A percentile compares a stretch with the other conserved stretches of the same genome.
phyloP scores from a whole-genome alignment of 2,113 vertebrate genomes.

The Oryzias melastigma region DNA sequence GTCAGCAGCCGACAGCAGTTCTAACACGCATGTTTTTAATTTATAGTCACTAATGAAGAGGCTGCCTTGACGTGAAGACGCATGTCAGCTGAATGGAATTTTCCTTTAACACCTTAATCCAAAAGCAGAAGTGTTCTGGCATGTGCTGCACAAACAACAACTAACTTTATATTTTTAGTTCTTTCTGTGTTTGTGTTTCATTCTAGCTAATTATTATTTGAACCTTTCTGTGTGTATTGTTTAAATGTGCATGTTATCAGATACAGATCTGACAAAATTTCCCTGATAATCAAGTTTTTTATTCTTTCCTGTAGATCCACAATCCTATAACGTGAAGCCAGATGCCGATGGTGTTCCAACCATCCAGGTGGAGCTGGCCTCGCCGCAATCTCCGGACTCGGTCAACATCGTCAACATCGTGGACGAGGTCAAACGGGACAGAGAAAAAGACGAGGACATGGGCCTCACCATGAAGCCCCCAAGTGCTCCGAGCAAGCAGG shows the following conservation, averaged over 20 bases:
- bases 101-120: not conserved
- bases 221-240: too few species aligned
- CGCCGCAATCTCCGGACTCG: slow-evolving; percentile 87
- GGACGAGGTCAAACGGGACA: slow-evolving; percentile 77
- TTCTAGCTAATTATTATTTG: not conserved
- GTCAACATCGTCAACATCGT: slow-evolving; percentile 79
- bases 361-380: slow-evolving; percentile 93
- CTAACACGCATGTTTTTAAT: slow-evolving; percentile 61
- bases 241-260: slow-evolving; percentile 26
- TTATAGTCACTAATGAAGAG: slow-evolving; percentile 26
- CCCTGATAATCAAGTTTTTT: not conserved
- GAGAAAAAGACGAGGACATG: slow-evolving; percentile 66
- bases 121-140: slow-evolving; percentile 2
- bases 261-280: not conserved
- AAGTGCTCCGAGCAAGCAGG: slow-evolving; percentile 51
- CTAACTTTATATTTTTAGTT: slow-evolving; percentile 11
- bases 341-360: slow-evolving; percentile 75
- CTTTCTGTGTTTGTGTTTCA: slow-evolving; percentile 8
- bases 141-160: slow-evolving; percentile 20
- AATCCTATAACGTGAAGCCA: slow-evolving; percentile 83
- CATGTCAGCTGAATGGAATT: too few species aligned
- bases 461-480: slow-evolving; percentile 83
- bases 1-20: slow-evolving; percentile 6
- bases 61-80: slow-evolving; percentile 4
- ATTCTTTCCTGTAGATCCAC: slow-evolving; percentile 77